These are phyloP conservation scores for Oxystoma pomonae DNA, from an alignment of 2,888 invertebrate genomes.

Conservation along the genomic window DNA sequence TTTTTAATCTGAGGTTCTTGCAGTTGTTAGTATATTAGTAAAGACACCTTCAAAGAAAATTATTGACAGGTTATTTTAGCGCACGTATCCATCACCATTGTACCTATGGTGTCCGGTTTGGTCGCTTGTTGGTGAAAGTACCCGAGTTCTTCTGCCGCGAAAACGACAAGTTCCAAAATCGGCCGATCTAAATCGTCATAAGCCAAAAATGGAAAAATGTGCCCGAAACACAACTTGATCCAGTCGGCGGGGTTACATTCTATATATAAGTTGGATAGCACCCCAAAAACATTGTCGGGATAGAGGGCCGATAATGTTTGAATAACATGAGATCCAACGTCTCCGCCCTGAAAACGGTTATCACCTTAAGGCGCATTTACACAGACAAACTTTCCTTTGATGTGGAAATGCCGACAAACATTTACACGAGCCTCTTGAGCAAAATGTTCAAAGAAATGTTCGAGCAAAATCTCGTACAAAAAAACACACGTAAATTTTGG, in stretches of 20 bases:
- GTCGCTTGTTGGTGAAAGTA: background rate
- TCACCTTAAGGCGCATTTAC: no score
- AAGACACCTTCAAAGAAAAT: no score
- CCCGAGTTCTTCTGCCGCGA: background rate
- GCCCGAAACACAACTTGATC: background rate
- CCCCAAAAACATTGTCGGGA: slow-evolving; percentile 46
- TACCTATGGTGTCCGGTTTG: background rate
- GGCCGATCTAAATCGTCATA: slow-evolving; percentile 50
- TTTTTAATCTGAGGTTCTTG: no score
- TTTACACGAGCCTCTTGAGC: no score
- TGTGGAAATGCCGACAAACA: no score
- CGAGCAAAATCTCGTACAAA: no score
- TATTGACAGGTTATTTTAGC: no score
- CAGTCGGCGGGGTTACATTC: slow-evolving; percentile 30
- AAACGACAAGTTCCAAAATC: background rate
- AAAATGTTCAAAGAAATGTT: no score
- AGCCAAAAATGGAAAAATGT: slow-evolving; percentile 45
- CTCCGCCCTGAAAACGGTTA: slow-evolving; percentile 56
- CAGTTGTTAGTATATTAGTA: no score
- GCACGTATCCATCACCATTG: no score
- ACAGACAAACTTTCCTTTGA: no score
- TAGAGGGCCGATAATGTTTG: background rate
- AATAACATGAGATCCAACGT: background rate
- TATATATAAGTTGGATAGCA: slow-evolving; percentile 61
- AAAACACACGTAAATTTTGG: no score